phyloP scores from a whole-genome alignment of 1,140 invertebrate species.

The Wiebesia pumilae region DNA sequence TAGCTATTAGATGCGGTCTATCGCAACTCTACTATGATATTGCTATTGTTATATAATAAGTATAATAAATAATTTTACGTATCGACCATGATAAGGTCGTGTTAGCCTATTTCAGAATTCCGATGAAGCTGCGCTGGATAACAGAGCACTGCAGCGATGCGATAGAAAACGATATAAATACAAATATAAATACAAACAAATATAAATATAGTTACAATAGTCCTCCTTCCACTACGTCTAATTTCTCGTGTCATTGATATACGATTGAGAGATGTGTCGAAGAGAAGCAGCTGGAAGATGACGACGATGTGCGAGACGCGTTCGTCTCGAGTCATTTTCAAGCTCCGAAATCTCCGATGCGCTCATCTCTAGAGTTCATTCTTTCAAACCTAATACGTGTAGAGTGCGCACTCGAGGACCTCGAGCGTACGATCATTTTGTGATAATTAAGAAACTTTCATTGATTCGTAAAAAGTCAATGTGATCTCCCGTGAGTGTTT shows the following conservation, averaged over 20 bases:
- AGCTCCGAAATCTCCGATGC: background rate
- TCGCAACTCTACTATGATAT: constrained; percentile 65
- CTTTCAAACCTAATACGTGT: background rate
- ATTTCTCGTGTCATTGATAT: constrained; percentile 28
- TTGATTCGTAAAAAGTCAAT: constrained; percentile 39
- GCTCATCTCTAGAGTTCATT: background rate
- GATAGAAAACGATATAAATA: constrained; percentile 32
- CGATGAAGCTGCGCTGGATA: background rate
- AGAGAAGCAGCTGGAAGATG: background rate
- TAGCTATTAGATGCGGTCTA: constrained; percentile 73
- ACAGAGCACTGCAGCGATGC: background rate
- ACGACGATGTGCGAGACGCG: background rate
- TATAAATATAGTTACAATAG: constrained; percentile 37
- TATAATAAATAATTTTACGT: constrained; percentile 48
- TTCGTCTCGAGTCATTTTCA: too few species aligned
- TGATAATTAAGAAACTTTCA: constrained; percentile 23
- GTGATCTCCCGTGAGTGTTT: constrained; percentile 26
- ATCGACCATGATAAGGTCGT: constrained; percentile 42
- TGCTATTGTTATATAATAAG: constrained; percentile 60
- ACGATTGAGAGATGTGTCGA: background rate
- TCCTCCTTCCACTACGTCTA: constrained; percentile 44
- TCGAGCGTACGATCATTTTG: constrained; percentile 15
- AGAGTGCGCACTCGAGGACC: background rate
- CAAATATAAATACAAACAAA: constrained; percentile 20
- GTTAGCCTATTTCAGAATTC: constrained; percentile 35